Percentiles rank a stretch among this genome's conserved stretches.
These are phyloP conservation scores for Norana najaformis DNA, from an alignment of 2,888 invertebrate species.

Conservation along the genomic window DNA sequence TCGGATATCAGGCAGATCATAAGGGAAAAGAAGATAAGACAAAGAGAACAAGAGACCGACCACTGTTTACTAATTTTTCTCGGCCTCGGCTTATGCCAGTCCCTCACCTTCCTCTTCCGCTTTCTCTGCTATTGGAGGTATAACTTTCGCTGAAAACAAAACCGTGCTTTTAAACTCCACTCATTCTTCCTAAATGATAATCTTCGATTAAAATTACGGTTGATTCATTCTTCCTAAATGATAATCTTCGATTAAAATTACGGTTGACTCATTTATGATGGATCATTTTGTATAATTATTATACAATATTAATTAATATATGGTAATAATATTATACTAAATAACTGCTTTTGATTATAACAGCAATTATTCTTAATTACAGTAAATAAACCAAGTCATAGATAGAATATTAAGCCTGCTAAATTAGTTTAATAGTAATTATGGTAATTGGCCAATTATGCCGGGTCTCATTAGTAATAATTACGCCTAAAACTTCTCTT, in stretches of 20 bases:
- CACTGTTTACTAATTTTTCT: background rate
- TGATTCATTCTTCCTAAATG: background rate
- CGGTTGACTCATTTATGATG: background rate
- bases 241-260: too few relatives aligned
- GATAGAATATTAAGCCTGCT: background rate
- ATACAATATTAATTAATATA: background rate
- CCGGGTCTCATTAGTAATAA: background rate
- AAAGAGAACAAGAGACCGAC: background rate
- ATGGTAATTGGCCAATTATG: background rate
- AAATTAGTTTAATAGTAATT: too few relatives aligned
- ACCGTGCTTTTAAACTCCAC: conserved; percentile 6
- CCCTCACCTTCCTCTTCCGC: conserved; percentile 25
- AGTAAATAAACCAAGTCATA: background rate
- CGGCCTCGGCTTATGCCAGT: background rate
- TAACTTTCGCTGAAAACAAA: background rate
- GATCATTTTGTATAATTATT: background rate
- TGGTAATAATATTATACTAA: background rate
- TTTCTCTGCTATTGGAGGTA: conserved; percentile 9
- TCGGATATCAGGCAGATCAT: background rate
- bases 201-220: too few relatives aligned
- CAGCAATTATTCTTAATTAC: too few relatives aligned
- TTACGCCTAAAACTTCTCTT: background rate
- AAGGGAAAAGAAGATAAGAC: background rate
- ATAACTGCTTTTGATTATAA: too few relatives aligned
- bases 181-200: background rate